Percentiles rank a stretch among this genome's conserved stretches.
phyloP scores from a whole-genome alignment of 2,888 invertebrate genomes.

The Sympetrum striolatum region DNA sequence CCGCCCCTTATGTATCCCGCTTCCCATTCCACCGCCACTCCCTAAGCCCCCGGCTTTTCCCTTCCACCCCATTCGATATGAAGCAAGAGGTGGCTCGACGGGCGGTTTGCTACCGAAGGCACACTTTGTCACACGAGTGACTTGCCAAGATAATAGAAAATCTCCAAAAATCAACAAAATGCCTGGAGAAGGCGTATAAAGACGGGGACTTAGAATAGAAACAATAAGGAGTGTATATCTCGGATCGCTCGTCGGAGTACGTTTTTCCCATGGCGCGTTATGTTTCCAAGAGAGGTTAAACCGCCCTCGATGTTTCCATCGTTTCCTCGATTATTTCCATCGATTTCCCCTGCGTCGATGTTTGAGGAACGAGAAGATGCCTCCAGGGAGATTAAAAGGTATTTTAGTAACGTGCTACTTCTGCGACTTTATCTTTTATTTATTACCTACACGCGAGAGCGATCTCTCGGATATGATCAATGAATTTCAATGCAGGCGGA shows the following conservation, averaged over 20 bases:
- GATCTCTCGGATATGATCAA: not conserved
- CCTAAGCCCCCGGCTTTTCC: not conserved
- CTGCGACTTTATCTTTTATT: not conserved
- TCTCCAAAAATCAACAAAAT: conserved; percentile 19
- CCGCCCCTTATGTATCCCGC: not conserved
- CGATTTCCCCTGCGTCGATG: not conserved
- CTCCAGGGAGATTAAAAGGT: not conserved
- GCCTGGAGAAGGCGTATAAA: not conserved
- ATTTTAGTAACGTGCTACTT: not conserved
- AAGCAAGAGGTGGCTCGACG: not conserved
- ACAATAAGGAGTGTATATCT: not conserved
- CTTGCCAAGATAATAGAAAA: conserved; percentile 5
- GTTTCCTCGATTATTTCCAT: not conserved
- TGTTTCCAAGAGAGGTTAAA: not conserved
- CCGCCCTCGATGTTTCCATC: not conserved
- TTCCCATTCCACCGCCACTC: not conserved
- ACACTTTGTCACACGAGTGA: not conserved
- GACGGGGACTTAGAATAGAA: not conserved
- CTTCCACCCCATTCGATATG: not conserved
- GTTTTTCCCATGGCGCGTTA: not conserved
- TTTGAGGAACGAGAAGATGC: not conserved
- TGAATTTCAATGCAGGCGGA: no score
- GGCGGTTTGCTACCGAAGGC: not conserved
- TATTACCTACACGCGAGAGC: not conserved
- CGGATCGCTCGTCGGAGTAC: not conserved